These are phyloP conservation scores for Drosophila lacicola DNA, from an alignment of 2,888 invertebrate species.

Conservation along the genomic window DNA sequence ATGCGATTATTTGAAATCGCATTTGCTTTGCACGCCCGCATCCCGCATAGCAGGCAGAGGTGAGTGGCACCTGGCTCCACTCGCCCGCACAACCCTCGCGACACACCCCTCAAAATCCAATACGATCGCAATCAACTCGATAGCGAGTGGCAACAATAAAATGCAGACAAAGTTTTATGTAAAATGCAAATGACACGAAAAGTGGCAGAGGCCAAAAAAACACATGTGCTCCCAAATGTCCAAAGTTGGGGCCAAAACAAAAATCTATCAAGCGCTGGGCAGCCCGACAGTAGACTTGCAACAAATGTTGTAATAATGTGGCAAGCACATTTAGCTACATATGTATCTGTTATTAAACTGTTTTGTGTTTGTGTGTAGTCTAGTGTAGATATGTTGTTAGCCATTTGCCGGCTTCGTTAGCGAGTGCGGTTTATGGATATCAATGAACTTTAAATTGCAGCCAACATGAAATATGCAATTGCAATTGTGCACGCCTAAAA, in stretches of 20 bases:
- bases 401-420: constrained; percentile 51
- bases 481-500: constrained; percentile 69
- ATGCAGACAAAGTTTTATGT: constrained; percentile 60
- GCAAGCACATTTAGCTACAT: constrained; percentile 43
- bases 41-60: constrained; percentile 16
- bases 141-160: constrained; percentile 32
- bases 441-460: constrained; percentile 78
- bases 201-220: constrained; percentile 47
- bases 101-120: constrained; percentile 11
- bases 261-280: constrained; percentile 33
- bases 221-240: constrained; percentile 50
- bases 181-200: constrained; percentile 75
- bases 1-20: constrained; percentile 42
- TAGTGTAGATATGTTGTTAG: constrained; percentile 18
- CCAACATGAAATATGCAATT: constrained; percentile 63
- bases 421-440: constrained; percentile 75
- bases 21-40: constrained; percentile 28
- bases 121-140: constrained; percentile 61
- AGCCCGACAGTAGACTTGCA: constrained; percentile 48
- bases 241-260: constrained; percentile 33
- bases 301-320: constrained; percentile 58
- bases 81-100: neutral
- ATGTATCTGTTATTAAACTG: constrained; percentile 5
- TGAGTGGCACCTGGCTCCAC: constrained; percentile 3
- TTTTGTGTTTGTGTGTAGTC: constrained; percentile 5